A percentile compares a stretch with the other conserved stretches of the same genome.
Evolutionary conservation across 1,140 invertebrate genomes (phyloP).

Genomic region (Metaphire vulgaris): DNA sequence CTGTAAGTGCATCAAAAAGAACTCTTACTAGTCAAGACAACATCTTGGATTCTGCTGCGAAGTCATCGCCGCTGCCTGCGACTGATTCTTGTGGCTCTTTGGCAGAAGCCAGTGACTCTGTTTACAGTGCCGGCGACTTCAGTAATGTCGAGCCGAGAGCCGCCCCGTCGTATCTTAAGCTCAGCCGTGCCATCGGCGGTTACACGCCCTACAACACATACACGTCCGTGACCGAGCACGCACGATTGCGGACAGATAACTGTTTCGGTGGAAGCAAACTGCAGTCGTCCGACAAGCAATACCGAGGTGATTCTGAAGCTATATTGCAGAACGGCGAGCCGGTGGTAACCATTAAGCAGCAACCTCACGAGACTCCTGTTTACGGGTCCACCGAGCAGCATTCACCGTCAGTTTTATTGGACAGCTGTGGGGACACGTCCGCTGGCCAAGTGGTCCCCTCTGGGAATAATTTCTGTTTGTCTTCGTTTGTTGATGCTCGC

Average conservation of each 20-base stretch:
- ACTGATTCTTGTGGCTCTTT: background rate
- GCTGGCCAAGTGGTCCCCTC: too few relatives aligned
- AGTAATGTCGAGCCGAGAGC: background rate
- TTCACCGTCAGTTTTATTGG: too few relatives aligned
- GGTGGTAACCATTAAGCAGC: background rate
- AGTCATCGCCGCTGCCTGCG: background rate
- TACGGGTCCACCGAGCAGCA: background rate
- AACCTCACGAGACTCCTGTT: background rate
- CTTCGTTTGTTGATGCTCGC: too few relatives aligned
- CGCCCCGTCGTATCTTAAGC: background rate
- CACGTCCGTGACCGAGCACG: background rate
- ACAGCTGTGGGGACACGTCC: too few relatives aligned
- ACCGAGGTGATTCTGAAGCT: background rate
- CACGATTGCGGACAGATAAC: background rate
- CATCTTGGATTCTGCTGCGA: background rate
- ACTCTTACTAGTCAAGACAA: background rate
- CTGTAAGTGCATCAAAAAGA: background rate
- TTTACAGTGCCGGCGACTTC: background rate
- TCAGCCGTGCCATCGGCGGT: background rate
- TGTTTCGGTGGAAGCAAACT: background rate
- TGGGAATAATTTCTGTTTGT: too few relatives aligned
- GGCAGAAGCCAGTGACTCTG: background rate
- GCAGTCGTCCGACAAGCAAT: background rate
- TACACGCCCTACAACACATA: background rate
- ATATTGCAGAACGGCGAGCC: background rate